phyloP scores from a whole-genome alignment of 2,113 vertebrate species.

The Siniperca knerii region DNA sequence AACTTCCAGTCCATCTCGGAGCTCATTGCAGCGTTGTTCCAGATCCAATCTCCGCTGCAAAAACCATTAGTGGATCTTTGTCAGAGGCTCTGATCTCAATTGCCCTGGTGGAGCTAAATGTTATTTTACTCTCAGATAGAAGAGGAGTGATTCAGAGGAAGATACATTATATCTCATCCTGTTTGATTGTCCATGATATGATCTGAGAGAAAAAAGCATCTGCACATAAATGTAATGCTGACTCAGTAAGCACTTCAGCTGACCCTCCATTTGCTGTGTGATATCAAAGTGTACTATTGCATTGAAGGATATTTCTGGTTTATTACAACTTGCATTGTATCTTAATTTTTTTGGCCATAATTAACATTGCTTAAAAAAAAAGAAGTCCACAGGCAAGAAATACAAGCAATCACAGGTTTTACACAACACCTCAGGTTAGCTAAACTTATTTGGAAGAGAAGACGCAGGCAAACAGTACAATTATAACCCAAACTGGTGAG shows the following conservation, averaged over 20 bases:
- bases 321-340: not conserved
- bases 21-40: conserved; percentile 48
- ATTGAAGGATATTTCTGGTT: not conserved
- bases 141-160: conserved; percentile 22
- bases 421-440: not conserved
- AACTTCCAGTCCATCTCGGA: conserved; percentile 76
- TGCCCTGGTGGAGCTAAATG: conserved; percentile 50
- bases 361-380: not conserved
- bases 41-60: conserved; percentile 68
- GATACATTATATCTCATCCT: conserved; percentile 25
- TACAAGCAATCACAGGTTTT: not conserved
- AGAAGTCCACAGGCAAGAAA: no score
- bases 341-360: not conserved
- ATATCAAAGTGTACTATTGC: not conserved
- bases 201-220: not conserved
- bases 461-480: not conserved
- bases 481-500: not conserved
- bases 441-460: not conserved
- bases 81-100: conserved; percentile 68
- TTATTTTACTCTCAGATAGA: conserved; percentile 39
- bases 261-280: conserved; percentile 9
- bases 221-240: conserved; percentile 15
- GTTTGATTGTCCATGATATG: not conserved
- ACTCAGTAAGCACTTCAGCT: not conserved
- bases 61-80: conserved; percentile 68